Conservation (phyloP, 2,888 invertebrate genomes). For the Frankliniella intonsa region DNA sequence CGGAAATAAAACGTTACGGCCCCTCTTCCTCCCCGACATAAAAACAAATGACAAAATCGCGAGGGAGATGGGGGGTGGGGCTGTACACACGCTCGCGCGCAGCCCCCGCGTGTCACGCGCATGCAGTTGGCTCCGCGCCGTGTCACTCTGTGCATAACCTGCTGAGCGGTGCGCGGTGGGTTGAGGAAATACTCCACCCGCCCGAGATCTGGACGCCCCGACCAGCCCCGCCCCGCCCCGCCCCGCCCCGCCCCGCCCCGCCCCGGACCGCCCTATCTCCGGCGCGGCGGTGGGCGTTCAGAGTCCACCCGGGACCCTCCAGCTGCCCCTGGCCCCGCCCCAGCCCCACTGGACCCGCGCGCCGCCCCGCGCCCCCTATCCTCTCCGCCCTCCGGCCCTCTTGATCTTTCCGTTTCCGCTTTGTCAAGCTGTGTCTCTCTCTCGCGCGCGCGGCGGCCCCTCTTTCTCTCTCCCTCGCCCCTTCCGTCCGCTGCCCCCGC, state of each 20-base stretch:
- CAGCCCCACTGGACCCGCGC: neutral
- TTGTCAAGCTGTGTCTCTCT: neutral
- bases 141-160: too few relatives aligned
- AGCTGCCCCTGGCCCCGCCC: neutral
- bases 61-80: neutral
- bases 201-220: neutral
- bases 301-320: neutral
- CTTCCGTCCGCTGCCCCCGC: too few relatives aligned
- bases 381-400: neutral
- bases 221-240: neutral
- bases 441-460: too few relatives aligned
- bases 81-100: too few relatives aligned
- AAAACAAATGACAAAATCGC: conserved; percentile 27
- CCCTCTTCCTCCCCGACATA: neutral
- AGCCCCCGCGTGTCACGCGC: too few relatives aligned
- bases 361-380: neutral
- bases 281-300: neutral
- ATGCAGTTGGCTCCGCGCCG: too few relatives aligned
- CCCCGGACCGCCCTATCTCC: neutral
- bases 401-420: neutral
- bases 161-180: too few relatives aligned
- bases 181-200: neutral
- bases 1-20: conserved; percentile 20
- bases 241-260: neutral
- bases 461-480: too few relatives aligned